Percentiles rank a stretch among this genome's conserved stretches.
These are phyloP conservation scores for Hemiscyllium ocellatum DNA, from an alignment of 2,113 vertebrate genomes.

Conservation along the genomic window DNA sequence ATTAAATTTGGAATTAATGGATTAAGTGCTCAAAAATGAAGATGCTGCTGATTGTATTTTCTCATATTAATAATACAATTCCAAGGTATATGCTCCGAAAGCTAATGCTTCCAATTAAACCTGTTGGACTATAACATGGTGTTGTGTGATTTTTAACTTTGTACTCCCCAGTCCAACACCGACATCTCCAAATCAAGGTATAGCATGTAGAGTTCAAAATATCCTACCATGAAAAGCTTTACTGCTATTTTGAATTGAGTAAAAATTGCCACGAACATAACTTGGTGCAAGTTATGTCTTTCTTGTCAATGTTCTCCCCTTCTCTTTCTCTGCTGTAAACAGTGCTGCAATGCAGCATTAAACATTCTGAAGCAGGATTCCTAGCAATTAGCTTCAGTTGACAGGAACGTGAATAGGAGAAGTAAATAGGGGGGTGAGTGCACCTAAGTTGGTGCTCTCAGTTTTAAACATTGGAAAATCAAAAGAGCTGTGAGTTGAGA, in stretches of 20 bases:
- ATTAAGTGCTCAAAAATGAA: not conserved
- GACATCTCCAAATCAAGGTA: too few relatives aligned
- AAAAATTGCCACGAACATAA: not conserved
- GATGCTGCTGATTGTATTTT: not conserved
- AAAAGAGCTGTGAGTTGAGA: not conserved
- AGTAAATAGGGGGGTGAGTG: not conserved
- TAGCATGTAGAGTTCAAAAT: not conserved
- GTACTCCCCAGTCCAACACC: too few relatives aligned
- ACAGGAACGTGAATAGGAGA: not conserved
- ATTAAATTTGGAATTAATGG: not conserved
- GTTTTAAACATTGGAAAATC: not conserved
- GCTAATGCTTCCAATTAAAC: too few relatives aligned
- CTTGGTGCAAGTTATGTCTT: not conserved
- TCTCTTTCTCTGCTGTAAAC: not conserved
- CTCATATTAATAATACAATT: not conserved
- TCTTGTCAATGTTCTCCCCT: not conserved
- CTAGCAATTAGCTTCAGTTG: not conserved
- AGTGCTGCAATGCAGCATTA: not conserved
- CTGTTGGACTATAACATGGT: too few relatives aligned
- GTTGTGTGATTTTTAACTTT: too few relatives aligned
- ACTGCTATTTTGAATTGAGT: not conserved
- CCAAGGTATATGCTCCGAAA: not conserved
- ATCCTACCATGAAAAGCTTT: not conserved
- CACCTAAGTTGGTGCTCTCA: not conserved
- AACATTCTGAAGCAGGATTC: not conserved